Evolutionary conservation across 2,113 vertebrate genomes (phyloP).

Genomic region (Pseudopodoces humilis): DNA sequence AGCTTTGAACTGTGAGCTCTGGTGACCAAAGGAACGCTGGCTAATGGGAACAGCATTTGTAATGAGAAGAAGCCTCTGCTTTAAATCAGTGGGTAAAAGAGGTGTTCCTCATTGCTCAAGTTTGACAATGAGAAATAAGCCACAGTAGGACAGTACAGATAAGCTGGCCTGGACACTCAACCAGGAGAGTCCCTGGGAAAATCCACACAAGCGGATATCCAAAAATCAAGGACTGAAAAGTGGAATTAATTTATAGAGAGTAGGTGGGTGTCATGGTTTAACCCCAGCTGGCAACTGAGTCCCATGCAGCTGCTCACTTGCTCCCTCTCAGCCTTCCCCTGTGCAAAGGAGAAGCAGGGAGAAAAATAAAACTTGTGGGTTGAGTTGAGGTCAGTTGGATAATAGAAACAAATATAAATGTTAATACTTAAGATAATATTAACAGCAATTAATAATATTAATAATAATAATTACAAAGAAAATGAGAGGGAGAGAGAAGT

Average conservation of each 20-base stretch:
- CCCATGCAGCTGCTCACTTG: neutral
- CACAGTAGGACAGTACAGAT: neutral
- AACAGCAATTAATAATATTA: neutral
- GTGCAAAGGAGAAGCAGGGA: neutral
- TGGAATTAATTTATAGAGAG: neutral
- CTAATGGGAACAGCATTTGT: neutral
- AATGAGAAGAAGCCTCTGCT: neutral
- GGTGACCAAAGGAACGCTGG: neutral
- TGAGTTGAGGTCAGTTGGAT: neutral
- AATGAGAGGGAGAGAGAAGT: neutral
- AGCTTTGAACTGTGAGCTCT: neutral
- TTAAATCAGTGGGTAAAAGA: neutral
- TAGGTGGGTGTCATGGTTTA: neutral
- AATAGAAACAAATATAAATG: neutral
- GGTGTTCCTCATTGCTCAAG: neutral
- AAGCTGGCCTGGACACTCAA: neutral
- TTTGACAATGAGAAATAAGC: neutral
- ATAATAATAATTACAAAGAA: neutral
- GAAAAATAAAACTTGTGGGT: neutral
- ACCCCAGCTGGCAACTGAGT: neutral
- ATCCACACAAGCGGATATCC: neutral
- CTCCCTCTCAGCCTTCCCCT: neutral
- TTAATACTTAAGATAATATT: neutral
- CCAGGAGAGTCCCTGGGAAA: neutral
- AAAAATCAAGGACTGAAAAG: neutral